Percentiles rank a stretch among this genome's conserved stretches.
phyloP scores from a whole-genome alignment of 2,888 invertebrate genomes.

The Melinaea marsaeus region DNA sequence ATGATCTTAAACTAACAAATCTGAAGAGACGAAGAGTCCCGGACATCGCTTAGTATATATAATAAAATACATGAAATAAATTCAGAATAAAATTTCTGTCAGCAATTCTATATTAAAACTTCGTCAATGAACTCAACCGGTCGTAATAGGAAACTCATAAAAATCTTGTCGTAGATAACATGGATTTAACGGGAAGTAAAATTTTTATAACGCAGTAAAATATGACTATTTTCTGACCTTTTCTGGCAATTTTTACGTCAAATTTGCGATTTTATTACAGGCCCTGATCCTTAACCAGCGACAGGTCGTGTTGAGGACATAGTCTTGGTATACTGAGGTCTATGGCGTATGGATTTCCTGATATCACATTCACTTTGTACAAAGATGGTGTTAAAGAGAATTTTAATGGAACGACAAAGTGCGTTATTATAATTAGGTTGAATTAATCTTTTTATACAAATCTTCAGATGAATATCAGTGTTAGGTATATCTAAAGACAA shows the following conservation, averaged over 20 bases:
- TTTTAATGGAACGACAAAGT: conserved; percentile 84
- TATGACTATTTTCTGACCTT: conserved; percentile 20
- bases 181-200: conserved; percentile 21
- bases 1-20: no score
- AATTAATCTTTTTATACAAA: neutral
- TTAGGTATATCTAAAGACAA: conserved; percentile 84
- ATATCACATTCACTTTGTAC: conserved; percentile 87
- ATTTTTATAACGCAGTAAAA: conserved; percentile 27
- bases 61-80: no score
- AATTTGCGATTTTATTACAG: conserved; percentile 41
- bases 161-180: conserved; percentile 16
- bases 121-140: neutral
- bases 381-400: conserved; percentile 88
- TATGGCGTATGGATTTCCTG: conserved; percentile 85
- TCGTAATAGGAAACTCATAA: conserved; percentile 24
- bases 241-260: conserved; percentile 23
- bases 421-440: conserved; percentile 34
- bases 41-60: no score
- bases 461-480: conserved; percentile 77
- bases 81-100: no score
- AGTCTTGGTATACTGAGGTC: conserved; percentile 84
- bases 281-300: conserved; percentile 63
- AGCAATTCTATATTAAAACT: no score
- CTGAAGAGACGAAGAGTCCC: no score
- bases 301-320: conserved; percentile 81